Percentiles rank a stretch among this genome's conserved stretches.
phyloP scores from a whole-genome alignment of 2,113 vertebrate species.

The Chlamydotis undulata region DNA sequence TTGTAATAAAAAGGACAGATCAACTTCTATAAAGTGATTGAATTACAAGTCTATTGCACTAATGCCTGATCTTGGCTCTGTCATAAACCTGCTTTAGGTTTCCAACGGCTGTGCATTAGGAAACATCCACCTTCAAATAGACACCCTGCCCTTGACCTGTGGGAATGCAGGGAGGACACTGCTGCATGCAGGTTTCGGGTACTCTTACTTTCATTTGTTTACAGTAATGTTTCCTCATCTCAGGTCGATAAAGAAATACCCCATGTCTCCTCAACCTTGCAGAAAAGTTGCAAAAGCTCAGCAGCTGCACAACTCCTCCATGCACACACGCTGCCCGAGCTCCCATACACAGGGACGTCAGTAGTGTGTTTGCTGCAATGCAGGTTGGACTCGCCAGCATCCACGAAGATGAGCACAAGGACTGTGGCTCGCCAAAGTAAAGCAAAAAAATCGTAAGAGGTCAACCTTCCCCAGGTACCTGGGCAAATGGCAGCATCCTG shows the following conservation, averaged over 20 bases:
- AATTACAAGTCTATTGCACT: slow-evolving; percentile 97
- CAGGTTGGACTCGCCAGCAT: background rate
- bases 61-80: slow-evolving; percentile 80
- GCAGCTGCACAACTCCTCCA: background rate
- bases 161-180: background rate
- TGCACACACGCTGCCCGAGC: rapidly evolving
- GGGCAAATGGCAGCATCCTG: background rate
- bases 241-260: background rate
- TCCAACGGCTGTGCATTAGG: slow-evolving; percentile 63
- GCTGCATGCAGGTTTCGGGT: background rate
- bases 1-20: slow-evolving; percentile 99
- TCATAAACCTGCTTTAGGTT: slow-evolving; percentile 74
- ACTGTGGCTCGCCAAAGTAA: background rate
- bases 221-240: background rate
- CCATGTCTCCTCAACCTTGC: background rate
- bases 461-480: background rate
- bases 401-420: background rate
- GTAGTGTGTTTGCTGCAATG: background rate
- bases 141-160: slow-evolving; percentile 77
- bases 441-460: background rate
- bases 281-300: background rate
- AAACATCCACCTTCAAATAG: slow-evolving; percentile 81
- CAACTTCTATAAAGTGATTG: slow-evolving; percentile 94
- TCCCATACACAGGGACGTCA: rapidly evolving
- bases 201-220: background rate